These are phyloP conservation scores for Pipistrellus pygmaeus DNA, from an alignment of 2,797 vertebrate genomes.

Conservation along the genomic window DNA sequence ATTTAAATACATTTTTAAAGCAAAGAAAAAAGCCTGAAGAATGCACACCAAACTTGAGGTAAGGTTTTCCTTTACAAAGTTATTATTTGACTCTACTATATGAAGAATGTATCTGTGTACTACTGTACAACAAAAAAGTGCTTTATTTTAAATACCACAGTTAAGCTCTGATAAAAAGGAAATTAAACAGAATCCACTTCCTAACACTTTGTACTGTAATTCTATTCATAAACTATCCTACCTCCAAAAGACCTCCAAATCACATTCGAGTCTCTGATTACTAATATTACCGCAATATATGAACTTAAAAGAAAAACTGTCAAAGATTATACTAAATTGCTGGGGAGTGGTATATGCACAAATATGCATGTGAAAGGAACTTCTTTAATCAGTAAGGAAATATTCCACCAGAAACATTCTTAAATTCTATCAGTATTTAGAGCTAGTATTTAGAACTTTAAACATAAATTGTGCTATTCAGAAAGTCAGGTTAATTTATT, in stretches of 20 bases:
- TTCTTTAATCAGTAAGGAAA: conserved; percentile 26
- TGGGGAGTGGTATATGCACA: background rate
- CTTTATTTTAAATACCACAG: background rate
- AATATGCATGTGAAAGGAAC: background rate
- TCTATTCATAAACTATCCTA: conserved; percentile 38
- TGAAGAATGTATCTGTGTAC: background rate
- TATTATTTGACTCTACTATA: background rate
- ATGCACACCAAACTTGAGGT: background rate
- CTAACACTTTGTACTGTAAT: background rate
- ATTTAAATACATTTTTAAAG: background rate
- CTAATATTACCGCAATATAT: background rate
- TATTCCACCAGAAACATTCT: conserved; percentile 24
- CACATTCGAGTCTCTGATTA: background rate
- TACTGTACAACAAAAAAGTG: background rate
- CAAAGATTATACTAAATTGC: conserved; percentile 9
- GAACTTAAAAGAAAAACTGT: conserved; percentile 42
- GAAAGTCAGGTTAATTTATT: no score
- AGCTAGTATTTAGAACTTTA: background rate
- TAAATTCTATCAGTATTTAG: conserved; percentile 44
- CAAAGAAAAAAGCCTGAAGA: background rate
- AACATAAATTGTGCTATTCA: conserved; percentile 36
- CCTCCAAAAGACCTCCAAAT: background rate
- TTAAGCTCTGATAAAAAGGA: conserved; percentile 5
- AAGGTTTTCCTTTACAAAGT: conserved; percentile 27
- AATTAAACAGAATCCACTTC: background rate